Conservation (phyloP, 2,113 vertebrate species). For the Hemichromis elongatus region DNA sequence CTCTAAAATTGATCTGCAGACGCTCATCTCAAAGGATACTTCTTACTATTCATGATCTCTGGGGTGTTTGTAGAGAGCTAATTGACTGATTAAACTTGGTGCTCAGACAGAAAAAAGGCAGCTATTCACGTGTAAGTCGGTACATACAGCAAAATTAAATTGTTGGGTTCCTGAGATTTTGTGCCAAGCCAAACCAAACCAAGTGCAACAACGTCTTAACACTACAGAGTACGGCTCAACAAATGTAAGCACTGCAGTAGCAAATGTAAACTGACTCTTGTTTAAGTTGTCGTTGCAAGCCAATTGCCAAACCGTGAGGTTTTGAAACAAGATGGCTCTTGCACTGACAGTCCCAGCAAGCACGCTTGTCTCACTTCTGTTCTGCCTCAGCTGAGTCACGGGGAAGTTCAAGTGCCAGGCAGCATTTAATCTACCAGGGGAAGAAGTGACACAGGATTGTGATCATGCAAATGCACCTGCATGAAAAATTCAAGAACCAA, state of each 20-base stretch:
- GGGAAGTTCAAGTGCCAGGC: constrained; percentile 39
- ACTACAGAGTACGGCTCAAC: neutral
- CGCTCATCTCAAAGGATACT: neutral
- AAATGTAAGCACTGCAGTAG: neutral
- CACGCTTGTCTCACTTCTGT: constrained; percentile 45
- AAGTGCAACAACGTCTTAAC: neutral
- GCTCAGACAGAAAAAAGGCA: neutral
- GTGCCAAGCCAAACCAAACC: neutral
- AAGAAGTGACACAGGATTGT: constrained; percentile 47
- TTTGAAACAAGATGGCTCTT: constrained; percentile 56
- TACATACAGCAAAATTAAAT: neutral
- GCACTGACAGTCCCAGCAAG: constrained; percentile 52
- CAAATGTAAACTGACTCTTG: constrained; percentile 13
- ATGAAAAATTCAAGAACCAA: constrained; percentile 69
- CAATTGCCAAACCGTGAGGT: constrained; percentile 36
- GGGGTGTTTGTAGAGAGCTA: neutral
- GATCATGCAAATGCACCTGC: constrained; percentile 66
- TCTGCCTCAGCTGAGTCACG: constrained; percentile 41
- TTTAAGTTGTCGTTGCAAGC: constrained; percentile 10
- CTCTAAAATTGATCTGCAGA: neutral
- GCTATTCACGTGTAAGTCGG: neutral
- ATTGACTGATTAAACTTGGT: neutral
- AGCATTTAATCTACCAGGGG: constrained; percentile 40
- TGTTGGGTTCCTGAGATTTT: neutral
- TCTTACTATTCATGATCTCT: neutral